These are phyloP conservation scores for Typhlichthys subterraneus DNA, from an alignment of 2,797 vertebrate genomes.

Conservation along the genomic window DNA sequence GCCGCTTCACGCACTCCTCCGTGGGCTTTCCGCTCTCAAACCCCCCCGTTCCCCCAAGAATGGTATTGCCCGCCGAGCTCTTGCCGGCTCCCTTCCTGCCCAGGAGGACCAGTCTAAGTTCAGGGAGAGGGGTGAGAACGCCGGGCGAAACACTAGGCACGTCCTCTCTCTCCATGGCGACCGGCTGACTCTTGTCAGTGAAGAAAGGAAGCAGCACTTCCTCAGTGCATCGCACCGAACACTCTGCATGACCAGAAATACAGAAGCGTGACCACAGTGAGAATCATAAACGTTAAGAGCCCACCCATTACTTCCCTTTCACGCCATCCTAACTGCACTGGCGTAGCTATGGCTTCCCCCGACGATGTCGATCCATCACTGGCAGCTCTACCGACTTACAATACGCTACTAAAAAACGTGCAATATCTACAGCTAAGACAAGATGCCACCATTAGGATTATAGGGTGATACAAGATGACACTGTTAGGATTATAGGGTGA, in stretches of 20 bases:
- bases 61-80: conserved; percentile 72
- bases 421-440: background rate
- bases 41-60: conserved; percentile 57
- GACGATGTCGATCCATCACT: background rate
- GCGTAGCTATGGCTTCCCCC: background rate
- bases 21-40: conserved; percentile 75
- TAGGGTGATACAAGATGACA: background rate
- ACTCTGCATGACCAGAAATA: conserved; percentile 50
- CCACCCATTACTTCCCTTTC: background rate
- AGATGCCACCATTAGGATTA: too few relatives aligned
- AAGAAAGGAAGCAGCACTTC: conserved; percentile 66
- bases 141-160: background rate
- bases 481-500: background rate
- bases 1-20: conserved; percentile 72
- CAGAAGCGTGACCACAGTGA: conserved; percentile 17
- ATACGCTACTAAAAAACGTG: background rate
- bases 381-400: background rate
- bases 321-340: too few relatives aligned
- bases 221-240: conserved; percentile 50
- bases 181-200: conserved; percentile 57
- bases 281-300: background rate
- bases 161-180: conserved; percentile 32
- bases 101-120: conserved; percentile 75
- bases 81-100: conserved; percentile 77
- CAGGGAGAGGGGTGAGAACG: conserved; percentile 32